Evolutionary conservation across 1,140 invertebrate genomes (phyloP).

Genomic region (Vanessa tameamea): DNA sequence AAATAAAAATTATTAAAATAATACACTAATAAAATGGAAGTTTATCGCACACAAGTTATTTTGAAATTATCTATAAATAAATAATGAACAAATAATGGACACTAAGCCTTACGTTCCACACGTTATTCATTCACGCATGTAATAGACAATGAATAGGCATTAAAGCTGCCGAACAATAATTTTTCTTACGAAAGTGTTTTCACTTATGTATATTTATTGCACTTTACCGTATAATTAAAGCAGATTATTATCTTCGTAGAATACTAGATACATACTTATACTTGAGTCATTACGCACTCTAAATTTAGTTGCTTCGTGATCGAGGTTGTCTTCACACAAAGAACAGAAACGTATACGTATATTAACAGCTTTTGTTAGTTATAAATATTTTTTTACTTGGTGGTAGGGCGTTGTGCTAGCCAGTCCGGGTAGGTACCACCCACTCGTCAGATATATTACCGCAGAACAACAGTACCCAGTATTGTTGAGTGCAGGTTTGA

Average conservation of each 20-base stretch:
- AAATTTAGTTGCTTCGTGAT: conserved; percentile 10
- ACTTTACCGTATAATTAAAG: conserved; percentile 18
- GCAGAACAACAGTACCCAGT: too few species aligned
- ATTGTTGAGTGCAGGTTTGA: too few species aligned
- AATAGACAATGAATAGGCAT: background rate
- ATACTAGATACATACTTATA: conserved; percentile 8
- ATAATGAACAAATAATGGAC: background rate
- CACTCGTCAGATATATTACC: too few species aligned
- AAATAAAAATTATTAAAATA: too few species aligned
- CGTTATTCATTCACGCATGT: conserved; percentile 3
- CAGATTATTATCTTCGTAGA: conserved; percentile 17
- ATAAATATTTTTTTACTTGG: too few species aligned
- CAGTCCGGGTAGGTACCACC: too few species aligned
- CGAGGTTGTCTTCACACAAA: background rate
- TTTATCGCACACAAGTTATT: too few species aligned
- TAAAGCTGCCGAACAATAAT: conserved; percentile 6
- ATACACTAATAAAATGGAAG: too few species aligned
- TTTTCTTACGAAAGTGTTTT: conserved; percentile 21
- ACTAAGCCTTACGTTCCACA: background rate
- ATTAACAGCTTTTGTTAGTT: too few species aligned
- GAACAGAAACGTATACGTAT: too few species aligned
- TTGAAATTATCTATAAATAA: too few species aligned
- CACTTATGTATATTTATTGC: conserved; percentile 18
- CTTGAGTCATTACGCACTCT: background rate
- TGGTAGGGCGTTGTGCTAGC: too few species aligned